Evolutionary conservation across 2,113 vertebrate genomes (phyloP).

Genomic region (Typhlomys cinereus): DNA sequence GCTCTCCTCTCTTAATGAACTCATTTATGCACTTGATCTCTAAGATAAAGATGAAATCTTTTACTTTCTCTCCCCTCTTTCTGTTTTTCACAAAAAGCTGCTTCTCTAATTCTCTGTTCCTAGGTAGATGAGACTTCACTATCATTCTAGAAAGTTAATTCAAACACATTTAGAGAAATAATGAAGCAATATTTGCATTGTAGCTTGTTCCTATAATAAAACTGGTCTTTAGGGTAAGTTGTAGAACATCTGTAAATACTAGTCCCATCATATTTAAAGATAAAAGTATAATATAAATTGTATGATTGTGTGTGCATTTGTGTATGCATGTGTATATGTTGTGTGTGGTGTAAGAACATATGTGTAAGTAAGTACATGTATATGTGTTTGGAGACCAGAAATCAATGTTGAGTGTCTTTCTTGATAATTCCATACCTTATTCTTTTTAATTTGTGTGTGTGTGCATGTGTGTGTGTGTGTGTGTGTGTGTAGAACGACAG

Average conservation of each 20-base stretch:
- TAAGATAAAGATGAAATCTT: slow-evolving; percentile 9
- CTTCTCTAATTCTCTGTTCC: not conserved
- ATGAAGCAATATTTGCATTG: not conserved
- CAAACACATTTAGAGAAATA: not conserved
- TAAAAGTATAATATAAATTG: not conserved
- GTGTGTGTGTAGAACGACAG: not conserved
- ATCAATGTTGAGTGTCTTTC: too few relatives aligned
- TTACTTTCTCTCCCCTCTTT: too few relatives aligned
- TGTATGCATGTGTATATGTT: not conserved
- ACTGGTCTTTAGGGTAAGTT: not conserved
- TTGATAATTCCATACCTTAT: too few relatives aligned
- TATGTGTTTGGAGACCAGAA: too few relatives aligned
- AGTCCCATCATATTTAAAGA: not conserved
- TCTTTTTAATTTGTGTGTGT: too few relatives aligned
- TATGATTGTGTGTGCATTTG: not conserved
- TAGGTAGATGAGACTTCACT: not conserved
- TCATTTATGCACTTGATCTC: not conserved
- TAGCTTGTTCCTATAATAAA: not conserved
- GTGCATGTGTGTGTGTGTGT: not conserved
- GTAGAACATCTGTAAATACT: not conserved
- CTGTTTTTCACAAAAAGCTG: not conserved
- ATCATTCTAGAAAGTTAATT: slow-evolving; percentile 1
- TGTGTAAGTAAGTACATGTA: not conserved
- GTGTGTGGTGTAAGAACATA: not conserved
- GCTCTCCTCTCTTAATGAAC: not conserved